Percentiles rank a stretch among this genome's conserved stretches.
phyloP scores from a whole-genome alignment of 2,113 vertebrate species.

The Nothoprocta pentlandii region DNA sequence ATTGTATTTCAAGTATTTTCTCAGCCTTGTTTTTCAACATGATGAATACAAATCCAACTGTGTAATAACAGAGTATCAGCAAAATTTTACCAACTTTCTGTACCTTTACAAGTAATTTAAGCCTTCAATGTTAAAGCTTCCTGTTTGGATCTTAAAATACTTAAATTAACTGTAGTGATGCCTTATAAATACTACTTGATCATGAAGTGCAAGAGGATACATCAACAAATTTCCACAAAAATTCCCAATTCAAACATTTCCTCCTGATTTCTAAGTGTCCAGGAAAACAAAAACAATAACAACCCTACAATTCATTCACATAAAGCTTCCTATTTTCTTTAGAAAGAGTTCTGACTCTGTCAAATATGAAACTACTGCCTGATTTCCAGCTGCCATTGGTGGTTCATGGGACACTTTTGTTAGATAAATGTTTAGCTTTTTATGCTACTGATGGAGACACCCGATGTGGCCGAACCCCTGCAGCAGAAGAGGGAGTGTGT shows the following conservation, averaged over 20 bases:
- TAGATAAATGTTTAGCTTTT: slow-evolving; percentile 39
- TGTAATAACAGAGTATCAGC: background rate
- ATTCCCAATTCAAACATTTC: background rate
- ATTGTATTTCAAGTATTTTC: background rate
- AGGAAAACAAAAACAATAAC: background rate
- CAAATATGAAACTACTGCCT: slow-evolving; percentile 41
- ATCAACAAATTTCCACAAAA: background rate
- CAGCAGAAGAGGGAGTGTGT: background rate
- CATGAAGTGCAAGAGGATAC: background rate
- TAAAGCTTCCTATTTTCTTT: background rate
- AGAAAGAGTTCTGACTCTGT: background rate
- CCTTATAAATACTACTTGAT: background rate
- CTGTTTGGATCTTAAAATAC: background rate
- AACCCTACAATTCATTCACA: background rate
- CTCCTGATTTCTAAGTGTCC: background rate
- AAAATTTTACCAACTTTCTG: background rate
- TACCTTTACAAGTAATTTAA: background rate
- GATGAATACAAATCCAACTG: background rate
- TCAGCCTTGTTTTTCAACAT: background rate
- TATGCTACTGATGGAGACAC: slow-evolving; percentile 39
- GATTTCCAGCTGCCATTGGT: slow-evolving; percentile 56
- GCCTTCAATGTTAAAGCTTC: background rate
- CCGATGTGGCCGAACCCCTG: background rate
- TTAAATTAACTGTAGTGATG: background rate
- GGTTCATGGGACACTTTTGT: slow-evolving; percentile 20